Conservation (phyloP, 2,113 vertebrate genomes). For the Oreotrochilus melanogaster region DNA sequence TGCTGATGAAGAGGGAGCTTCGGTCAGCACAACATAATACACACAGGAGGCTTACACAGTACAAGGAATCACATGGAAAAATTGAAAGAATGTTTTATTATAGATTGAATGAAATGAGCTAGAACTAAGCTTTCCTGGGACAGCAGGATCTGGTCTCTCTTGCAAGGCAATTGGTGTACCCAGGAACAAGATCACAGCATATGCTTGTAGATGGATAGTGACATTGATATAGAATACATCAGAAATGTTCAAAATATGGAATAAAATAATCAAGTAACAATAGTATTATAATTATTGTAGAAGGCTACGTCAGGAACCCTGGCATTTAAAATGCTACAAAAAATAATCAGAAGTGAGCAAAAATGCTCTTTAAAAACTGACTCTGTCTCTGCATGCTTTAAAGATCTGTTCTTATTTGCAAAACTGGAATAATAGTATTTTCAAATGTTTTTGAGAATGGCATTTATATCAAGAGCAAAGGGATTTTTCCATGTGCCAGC, state of each 20-base stretch:
- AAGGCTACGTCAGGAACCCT: neutral
- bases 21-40: neutral
- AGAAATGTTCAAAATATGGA: neutral
- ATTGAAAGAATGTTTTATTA: neutral
- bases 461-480: constrained; percentile 5
- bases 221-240: neutral
- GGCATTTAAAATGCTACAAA: neutral
- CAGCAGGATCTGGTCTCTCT: neutral
- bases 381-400: neutral
- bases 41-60: neutral
- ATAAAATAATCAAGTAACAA: neutral
- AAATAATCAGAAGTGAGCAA: neutral
- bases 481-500: neutral
- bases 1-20: neutral
- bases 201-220: neutral
- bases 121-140: neutral
- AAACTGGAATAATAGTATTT: neutral
- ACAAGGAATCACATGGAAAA: neutral
- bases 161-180: neutral
- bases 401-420: neutral
- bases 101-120: neutral
- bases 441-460: neutral
- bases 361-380: neutral
- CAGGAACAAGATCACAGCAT: neutral
- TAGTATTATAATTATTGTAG: neutral